These are phyloP conservation scores for Nanorana parkeri DNA, from an alignment of 2,113 vertebrate genomes.

Conservation along the genomic window DNA sequence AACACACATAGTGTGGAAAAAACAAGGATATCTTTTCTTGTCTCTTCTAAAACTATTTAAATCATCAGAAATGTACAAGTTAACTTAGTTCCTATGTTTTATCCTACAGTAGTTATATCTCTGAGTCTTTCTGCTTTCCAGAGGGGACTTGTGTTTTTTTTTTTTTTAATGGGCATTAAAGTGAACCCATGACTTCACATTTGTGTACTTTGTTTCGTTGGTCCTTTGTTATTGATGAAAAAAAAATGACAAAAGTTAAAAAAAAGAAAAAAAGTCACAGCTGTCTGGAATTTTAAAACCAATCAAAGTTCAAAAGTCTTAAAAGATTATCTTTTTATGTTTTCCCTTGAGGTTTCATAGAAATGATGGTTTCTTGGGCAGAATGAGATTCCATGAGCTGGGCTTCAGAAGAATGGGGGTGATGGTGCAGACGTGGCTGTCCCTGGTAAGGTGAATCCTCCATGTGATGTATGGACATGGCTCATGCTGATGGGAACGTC, in stretches of 20 bases:
- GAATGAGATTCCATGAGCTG: slow-evolving; percentile 89
- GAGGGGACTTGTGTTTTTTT: slow-evolving; percentile 77
- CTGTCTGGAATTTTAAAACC: slow-evolving; percentile 99
- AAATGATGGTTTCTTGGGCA: slow-evolving; percentile 94
- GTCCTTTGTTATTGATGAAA: slow-evolving; percentile 97
- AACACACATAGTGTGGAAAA: slow-evolving; percentile 99
- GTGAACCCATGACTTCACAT: slow-evolving; percentile 96
- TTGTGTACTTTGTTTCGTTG: slow-evolving; percentile 91
- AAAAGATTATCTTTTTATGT: slow-evolving; percentile 76
- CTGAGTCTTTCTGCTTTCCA: slow-evolving; percentile 97
- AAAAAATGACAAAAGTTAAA: slow-evolving; percentile 91
- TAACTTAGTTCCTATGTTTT: slow-evolving; percentile 99
- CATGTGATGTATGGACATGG: slow-evolving; percentile 97
- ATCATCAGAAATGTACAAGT: slow-evolving; percentile 99
- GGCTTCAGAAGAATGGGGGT: slow-evolving; percentile 84
- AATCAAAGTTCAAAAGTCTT: slow-evolving; percentile 97
- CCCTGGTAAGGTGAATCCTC: slow-evolving; percentile 92
- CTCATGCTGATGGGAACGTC: slow-evolving; percentile 85
- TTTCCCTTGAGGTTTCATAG: slow-evolving; percentile 89
- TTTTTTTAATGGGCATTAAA: slow-evolving; percentile 72
- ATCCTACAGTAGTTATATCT: slow-evolving; percentile 99
- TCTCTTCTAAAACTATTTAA: slow-evolving; percentile 99
- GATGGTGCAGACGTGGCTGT: slow-evolving; percentile 92
- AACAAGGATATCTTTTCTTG: slow-evolving; percentile 91
- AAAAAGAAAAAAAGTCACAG: slow-evolving; percentile 94